These are phyloP conservation scores for Lithophane semibrunnea DNA, from an alignment of 2,888 invertebrate genomes.

Conservation along the genomic window DNA sequence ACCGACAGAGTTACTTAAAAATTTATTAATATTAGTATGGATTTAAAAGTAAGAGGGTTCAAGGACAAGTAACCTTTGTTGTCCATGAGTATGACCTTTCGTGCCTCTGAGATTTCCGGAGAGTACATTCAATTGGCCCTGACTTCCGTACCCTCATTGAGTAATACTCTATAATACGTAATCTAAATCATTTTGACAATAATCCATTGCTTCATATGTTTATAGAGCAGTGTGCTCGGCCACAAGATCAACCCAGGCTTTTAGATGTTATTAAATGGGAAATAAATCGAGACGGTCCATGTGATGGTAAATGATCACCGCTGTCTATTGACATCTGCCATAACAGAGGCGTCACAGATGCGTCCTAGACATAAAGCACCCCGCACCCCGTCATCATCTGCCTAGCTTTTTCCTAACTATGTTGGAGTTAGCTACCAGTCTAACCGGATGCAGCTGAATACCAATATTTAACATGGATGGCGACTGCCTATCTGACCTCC, in stretches of 20 bases:
- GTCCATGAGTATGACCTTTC: background rate
- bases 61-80: slow-evolving; percentile 1
- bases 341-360: too few relatives aligned
- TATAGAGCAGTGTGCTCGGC: background rate
- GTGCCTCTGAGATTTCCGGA: slow-evolving; percentile 18
- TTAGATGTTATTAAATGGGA: too few relatives aligned
- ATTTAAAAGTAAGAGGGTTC: background rate
- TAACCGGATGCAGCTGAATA: background rate
- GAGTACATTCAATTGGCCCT: slow-evolving; percentile 10
- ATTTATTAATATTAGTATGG: too few relatives aligned
- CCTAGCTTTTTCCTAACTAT: background rate
- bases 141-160: slow-evolving; percentile 30
- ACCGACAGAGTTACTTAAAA: too few relatives aligned
- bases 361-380: background rate
- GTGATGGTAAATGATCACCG: too few relatives aligned
- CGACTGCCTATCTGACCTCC: background rate
- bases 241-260: background rate
- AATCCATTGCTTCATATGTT: background rate
- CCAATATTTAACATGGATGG: background rate
- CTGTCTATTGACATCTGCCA: too few relatives aligned
- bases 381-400: background rate
- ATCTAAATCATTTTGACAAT: slow-evolving; percentile 15
- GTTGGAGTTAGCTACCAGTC: background rate
- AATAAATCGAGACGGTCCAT: background rate
- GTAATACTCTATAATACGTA: background rate